Evolutionary conservation across 1,140 invertebrate species (phyloP).

Genomic region (Lysiphlebus fabarum): DNA sequence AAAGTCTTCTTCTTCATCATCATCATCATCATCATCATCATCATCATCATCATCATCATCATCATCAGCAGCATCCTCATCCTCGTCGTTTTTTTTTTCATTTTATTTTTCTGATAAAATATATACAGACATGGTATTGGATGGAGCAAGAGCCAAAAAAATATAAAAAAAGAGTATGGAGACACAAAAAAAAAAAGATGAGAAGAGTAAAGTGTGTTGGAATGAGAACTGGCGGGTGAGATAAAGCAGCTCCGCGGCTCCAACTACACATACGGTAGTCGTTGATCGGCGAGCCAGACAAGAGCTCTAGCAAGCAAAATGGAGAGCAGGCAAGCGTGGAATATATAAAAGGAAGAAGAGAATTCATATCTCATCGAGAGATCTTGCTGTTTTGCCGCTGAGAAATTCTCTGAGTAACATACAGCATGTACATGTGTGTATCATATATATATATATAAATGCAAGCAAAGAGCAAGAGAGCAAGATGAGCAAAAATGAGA

Average conservation of each 20-base stretch:
- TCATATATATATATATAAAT: slow-evolving; percentile 18
- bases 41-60: no score
- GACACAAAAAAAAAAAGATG: slow-evolving; percentile 8
- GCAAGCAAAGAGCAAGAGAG: slow-evolving; percentile 4
- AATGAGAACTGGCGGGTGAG: slow-evolving; percentile 29
- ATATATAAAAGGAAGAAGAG: slow-evolving; percentile 54
- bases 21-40: no score
- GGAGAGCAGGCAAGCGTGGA: slow-evolving; percentile 53
- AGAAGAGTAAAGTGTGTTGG: slow-evolving; percentile 12
- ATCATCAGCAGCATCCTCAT: no score
- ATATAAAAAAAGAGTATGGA: slow-evolving; percentile 12
- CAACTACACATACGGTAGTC: slow-evolving; percentile 53
- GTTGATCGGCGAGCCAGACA: slow-evolving; percentile 51
- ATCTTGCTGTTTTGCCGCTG: slow-evolving; percentile 53
- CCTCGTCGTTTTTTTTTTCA: no score
- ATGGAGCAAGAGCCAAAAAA: slow-evolving; percentile 13
- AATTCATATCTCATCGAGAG: slow-evolving; percentile 53
- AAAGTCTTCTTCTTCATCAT: no score
- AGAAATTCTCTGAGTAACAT: slow-evolving; percentile 55
- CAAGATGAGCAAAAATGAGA: neutral
- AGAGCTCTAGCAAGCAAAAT: slow-evolving; percentile 52
- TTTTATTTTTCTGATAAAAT: neutral
- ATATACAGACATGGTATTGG: slow-evolving; percentile 13
- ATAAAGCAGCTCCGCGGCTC: slow-evolving; percentile 34
- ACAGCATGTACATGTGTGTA: no score